Evolutionary conservation across 2,888 invertebrate genomes (phyloP).

Genomic region (Pimpla rufipes): DNA sequence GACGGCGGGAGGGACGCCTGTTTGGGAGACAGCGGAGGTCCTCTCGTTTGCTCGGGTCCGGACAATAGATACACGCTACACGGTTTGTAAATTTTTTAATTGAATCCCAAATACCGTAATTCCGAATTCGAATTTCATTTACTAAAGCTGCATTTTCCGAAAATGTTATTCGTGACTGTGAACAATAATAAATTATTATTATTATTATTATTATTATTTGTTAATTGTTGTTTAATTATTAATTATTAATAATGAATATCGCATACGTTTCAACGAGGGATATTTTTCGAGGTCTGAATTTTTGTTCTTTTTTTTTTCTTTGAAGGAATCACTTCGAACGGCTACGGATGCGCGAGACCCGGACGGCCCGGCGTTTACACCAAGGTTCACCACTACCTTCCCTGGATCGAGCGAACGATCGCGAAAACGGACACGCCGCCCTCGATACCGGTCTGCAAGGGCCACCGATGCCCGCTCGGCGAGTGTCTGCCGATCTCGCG

Average conservation of each 20-base stretch:
- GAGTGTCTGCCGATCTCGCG: conserved; percentile 90
- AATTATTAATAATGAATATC: neutral
- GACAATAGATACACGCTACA: conserved; percentile 82
- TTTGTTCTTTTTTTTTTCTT: neutral
- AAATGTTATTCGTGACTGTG: too few species aligned
- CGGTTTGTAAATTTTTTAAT: conserved; percentile 71
- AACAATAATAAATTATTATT: neutral
- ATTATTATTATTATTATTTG: neutral
- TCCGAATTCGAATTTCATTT: too few species aligned
- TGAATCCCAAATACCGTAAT: too few species aligned
- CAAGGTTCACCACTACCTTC: conserved; percentile 91
- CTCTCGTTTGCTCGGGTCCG: conserved; percentile 91
- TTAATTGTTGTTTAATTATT: neutral
- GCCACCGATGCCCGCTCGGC: conserved; percentile 91
- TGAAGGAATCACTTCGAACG: conserved; percentile 92
- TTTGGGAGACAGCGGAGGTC: conserved; percentile 93
- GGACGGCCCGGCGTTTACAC: conserved; percentile 93
- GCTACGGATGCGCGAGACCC: conserved; percentile 92
- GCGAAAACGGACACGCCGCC: conserved; percentile 74
- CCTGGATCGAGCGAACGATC: conserved; percentile 90
- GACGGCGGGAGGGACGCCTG: conserved; percentile 93
- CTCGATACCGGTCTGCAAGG: conserved; percentile 86
- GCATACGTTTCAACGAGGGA: neutral
- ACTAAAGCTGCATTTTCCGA: too few species aligned
- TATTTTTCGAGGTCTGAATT: too few species aligned